phyloP scores from a whole-genome alignment of 2,113 vertebrate genomes.

The Aspiorhynchus laticeps region DNA sequence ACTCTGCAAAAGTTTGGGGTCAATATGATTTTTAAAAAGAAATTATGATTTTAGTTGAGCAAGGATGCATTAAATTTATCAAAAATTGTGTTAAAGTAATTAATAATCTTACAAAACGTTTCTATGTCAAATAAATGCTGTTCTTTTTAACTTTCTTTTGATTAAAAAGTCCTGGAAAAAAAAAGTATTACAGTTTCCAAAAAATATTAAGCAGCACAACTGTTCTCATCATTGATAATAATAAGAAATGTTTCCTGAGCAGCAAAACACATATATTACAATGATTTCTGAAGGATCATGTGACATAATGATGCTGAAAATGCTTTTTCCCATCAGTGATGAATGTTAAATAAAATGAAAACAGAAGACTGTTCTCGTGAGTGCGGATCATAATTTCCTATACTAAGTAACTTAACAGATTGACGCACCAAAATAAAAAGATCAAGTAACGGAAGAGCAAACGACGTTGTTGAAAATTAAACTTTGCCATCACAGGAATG shows the following conservation, averaged over 20 bases:
- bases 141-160: neutral
- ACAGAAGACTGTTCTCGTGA: too few relatives aligned
- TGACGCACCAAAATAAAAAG: too few relatives aligned
- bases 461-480: too few relatives aligned
- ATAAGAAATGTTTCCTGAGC: neutral
- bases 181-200: too few relatives aligned
- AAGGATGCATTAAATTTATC: neutral
- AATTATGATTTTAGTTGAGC: neutral
- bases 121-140: neutral
- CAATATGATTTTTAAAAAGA: neutral
- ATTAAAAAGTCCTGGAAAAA: too few relatives aligned
- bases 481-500: too few relatives aligned
- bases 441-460: too few relatives aligned
- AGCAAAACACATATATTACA: neutral
- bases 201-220: neutral
- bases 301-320: neutral
- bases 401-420: too few relatives aligned
- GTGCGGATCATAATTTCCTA: too few relatives aligned
- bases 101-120: neutral
- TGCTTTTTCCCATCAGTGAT: too few relatives aligned
- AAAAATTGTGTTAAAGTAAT: neutral
- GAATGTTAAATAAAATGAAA: too few relatives aligned
- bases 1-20: neutral
- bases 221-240: neutral
- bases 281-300: neutral